Evolutionary conservation across 1,140 invertebrate species (phyloP).

Genomic region (Lepidurus couesii): DNA sequence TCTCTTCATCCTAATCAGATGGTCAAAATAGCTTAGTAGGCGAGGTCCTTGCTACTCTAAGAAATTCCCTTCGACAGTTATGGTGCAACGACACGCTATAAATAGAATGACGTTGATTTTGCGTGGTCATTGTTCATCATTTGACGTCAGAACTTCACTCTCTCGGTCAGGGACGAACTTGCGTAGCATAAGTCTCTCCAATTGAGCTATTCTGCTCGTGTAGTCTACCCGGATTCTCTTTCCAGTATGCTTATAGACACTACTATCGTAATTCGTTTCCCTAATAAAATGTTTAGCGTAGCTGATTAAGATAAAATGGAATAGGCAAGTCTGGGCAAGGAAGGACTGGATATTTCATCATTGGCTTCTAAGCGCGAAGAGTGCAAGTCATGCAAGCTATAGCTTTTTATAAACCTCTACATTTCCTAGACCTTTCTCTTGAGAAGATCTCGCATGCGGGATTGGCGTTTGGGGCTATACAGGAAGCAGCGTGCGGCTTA

Average conservation of each 20-base stretch:
- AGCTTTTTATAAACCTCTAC: not conserved
- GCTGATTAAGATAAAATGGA: not conserved
- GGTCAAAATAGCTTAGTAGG: not conserved
- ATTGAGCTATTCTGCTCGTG: not conserved
- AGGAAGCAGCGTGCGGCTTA: not conserved
- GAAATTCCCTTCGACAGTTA: not conserved
- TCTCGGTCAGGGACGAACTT: not conserved
- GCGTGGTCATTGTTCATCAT: not conserved
- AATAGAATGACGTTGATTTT: slow-evolving; percentile 16
- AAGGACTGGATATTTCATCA: not conserved
- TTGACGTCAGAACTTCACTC: slow-evolving; percentile 19
- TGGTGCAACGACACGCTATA: slow-evolving; percentile 1
- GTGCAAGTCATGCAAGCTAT: not conserved
- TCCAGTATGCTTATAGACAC: not conserved
- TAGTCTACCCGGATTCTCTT: not conserved
- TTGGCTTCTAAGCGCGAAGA: not conserved
- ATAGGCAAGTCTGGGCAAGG: not conserved
- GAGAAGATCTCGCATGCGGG: not conserved
- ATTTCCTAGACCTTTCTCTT: not conserved
- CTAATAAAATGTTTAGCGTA: not conserved
- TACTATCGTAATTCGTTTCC: not conserved
- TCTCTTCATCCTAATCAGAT: not conserved
- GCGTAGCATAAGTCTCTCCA: not conserved
- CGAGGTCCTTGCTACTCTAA: not conserved
- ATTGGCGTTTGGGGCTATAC: not conserved